Conservation (phyloP, 1,140 invertebrate genomes). For the Apocrypta bakeri region DNA sequence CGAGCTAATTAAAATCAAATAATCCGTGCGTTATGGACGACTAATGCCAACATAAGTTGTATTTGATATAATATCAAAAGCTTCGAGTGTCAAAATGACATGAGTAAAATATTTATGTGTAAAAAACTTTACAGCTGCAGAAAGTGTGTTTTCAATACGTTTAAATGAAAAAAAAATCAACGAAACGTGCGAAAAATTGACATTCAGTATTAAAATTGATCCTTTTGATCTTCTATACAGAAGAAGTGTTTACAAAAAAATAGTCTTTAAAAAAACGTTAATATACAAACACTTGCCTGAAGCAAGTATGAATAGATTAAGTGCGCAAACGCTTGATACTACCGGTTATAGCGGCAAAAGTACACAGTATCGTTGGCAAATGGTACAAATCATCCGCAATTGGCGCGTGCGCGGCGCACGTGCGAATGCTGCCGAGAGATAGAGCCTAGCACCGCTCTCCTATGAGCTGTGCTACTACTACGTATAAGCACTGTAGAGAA, state of each 20-base stretch:
- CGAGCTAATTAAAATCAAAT: too few species aligned
- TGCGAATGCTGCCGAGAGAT: conserved; percentile 24
- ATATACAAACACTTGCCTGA: too few species aligned
- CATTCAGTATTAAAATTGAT: too few species aligned
- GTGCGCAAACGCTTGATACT: too few species aligned
- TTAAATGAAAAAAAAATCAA: background rate
- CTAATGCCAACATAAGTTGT: background rate
- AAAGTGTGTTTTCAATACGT: background rate
- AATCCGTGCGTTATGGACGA: too few species aligned
- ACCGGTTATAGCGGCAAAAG: too few species aligned
- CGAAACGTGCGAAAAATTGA: too few species aligned
- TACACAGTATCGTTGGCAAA: conserved; percentile 45
- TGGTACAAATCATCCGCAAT: conserved; percentile 47
- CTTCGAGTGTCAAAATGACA: background rate
- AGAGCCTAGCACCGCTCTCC: conserved; percentile 14
- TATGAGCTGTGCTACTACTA: background rate
- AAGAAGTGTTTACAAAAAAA: too few species aligned
- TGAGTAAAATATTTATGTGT: background rate
- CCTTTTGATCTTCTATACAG: too few species aligned
- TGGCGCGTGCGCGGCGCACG: conserved; percentile 24
- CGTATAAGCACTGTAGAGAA: background rate
- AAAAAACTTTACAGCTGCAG: background rate
- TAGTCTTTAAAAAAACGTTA: too few species aligned
- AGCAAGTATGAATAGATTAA: too few species aligned
- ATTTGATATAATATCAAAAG: background rate